Evolutionary conservation across 2,113 vertebrate species (phyloP).

Genomic region (Dromiciops gliroides): DNA sequence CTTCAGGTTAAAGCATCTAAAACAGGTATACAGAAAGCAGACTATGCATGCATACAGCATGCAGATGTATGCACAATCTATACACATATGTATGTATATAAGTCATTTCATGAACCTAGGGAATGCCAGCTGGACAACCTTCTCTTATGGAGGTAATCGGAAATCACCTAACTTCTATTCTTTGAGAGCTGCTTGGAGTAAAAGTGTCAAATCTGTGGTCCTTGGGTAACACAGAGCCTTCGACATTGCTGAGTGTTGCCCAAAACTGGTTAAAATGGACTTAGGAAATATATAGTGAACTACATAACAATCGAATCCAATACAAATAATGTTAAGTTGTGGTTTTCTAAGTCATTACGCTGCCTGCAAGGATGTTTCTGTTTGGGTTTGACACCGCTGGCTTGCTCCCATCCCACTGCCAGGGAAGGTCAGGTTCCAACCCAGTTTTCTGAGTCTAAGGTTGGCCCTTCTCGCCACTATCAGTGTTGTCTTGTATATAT

Average conservation of each 20-base stretch:
- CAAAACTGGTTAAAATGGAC: not conserved
- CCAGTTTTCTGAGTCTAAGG: not conserved
- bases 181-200: not conserved
- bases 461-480: not conserved
- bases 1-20: constrained; percentile 8
- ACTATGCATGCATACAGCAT: not conserved
- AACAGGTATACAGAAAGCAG: not conserved
- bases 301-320: not conserved
- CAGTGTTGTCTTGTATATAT: not conserved
- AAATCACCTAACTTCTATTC: not conserved
- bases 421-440: not conserved
- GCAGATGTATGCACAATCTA: no score
- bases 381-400: not conserved
- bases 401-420: not conserved
- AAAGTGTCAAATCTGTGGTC: not conserved
- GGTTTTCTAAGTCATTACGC: not conserved
- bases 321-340: not conserved
- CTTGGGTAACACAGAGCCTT: not conserved
- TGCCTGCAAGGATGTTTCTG: not conserved
- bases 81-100: not conserved
- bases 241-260: not conserved
- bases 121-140: not conserved
- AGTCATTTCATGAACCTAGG: not conserved
- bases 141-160: not conserved
- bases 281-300: not conserved